A percentile compares a stretch with the other conserved stretches of the same genome.
Evolutionary conservation across 2,888 invertebrate species (phyloP).

Genomic region (Mesodorylaimus sp.): DNA sequence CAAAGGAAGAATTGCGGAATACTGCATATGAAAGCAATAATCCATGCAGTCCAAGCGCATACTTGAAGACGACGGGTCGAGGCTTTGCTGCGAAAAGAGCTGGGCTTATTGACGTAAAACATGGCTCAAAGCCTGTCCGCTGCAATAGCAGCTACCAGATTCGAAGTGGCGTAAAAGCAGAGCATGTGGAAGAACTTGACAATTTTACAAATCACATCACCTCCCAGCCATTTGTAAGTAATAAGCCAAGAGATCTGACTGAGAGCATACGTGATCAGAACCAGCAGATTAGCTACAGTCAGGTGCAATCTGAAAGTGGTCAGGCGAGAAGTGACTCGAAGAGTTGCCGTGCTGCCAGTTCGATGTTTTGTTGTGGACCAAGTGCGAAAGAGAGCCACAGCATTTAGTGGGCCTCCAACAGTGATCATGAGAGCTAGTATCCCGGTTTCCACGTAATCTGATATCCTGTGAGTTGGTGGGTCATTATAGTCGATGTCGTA

Average conservation of each 20-base stretch:
- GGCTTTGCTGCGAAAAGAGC: not conserved
- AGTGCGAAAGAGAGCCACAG: too few species aligned
- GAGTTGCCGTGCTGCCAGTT: not conserved
- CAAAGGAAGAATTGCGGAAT: conserved; percentile 4
- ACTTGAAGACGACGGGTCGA: not conserved
- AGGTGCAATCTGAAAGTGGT: not conserved
- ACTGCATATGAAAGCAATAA: not conserved
- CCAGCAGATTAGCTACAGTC: not conserved
- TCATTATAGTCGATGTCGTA: too few species aligned
- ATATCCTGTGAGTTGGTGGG: too few species aligned
- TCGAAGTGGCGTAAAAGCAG: conserved; percentile 3
- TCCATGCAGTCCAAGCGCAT: too few species aligned
- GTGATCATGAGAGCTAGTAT: too few species aligned
- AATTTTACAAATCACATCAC: not conserved
- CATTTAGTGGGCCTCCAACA: too few species aligned
- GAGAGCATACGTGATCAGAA: not conserved
- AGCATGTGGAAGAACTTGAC: conserved; percentile 5
- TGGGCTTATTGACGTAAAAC: not conserved
- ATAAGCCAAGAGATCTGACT: not conserved
- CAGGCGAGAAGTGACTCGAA: not conserved
- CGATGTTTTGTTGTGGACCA: not conserved
- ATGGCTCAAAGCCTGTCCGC: not conserved
- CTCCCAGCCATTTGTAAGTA: not conserved
- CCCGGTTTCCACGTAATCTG: too few species aligned
- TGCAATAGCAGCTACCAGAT: conserved; percentile 3